Evolutionary conservation across 1,140 invertebrate genomes (phyloP), one percentile per base, ranked within the genome.

Genomic region (Pygmarrhopalites habei): DNA sequence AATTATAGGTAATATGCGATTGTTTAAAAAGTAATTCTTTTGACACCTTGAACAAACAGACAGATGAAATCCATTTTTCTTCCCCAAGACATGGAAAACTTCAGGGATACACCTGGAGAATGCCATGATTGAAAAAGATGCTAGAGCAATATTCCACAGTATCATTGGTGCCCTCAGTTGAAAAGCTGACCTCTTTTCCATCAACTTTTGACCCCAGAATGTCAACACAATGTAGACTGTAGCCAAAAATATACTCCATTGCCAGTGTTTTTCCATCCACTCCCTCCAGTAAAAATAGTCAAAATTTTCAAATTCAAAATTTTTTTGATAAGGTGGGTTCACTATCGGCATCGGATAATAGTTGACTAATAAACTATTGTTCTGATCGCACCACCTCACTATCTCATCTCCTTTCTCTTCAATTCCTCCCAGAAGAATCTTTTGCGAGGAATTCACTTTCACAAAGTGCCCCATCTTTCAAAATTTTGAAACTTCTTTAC

Each of bases 31-130:
- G 19, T 7, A 19, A 23, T 21, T n/a, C 65, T 67, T 35, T 7
- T 35, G 5, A 35, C 5, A 71, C 69, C 69, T 71, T 75, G 92
- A 86, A 77, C 93, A 96, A 63, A 98, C 85, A 46, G 95, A 96
- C 77, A 95, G 88, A 74, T 95, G 89, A 67, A 98, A 81, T 51
- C 95, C 93, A 73, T 92, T 85, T 15, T 62, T 43, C 75, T 91
- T 85, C 65, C 82, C 84, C 30, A 97, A 79, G 26, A 89, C 87
- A 72, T 92, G 86, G 49, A 93, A 75, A 68, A 97, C 82, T 79
- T 98, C 90, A 1, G 92, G 89, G 58, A 89, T 82, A 57, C 90
- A 92, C 73, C 91, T 81, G 74, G 85, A 82, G 66, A 87, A 87
- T 46, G 93, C 95, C 78, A 94, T 87, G 67, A 98, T 90, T 74